Evolutionary conservation across 1,140 invertebrate species (phyloP).

Genomic region (Teleopsis dalmanni): DNA sequence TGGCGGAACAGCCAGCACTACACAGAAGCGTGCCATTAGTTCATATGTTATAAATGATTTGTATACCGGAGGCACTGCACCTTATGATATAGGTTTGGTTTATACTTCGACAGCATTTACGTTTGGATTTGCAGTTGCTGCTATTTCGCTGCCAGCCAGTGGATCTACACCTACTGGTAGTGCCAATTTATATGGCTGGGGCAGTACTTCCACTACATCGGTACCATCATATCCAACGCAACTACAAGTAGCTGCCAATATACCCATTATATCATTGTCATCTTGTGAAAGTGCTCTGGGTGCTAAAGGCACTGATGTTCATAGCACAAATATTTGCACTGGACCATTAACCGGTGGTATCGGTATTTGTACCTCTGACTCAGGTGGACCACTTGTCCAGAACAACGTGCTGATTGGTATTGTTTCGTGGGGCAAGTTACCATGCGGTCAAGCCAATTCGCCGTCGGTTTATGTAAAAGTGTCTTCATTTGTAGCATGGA

Average conservation of each 20-base stretch:
- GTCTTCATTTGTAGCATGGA: conserved; percentile 57
- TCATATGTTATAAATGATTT: conserved; percentile 28
- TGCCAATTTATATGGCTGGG: conserved; percentile 45
- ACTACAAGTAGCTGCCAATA: conserved; percentile 38
- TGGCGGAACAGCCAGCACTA: conserved; percentile 24
- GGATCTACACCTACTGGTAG: conserved; percentile 43
- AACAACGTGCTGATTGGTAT: conserved; percentile 39
- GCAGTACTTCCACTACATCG: conserved; percentile 44
- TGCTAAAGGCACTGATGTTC: conserved; percentile 34
- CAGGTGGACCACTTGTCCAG: conserved; percentile 44
- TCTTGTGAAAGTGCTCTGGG: conserved; percentile 33
- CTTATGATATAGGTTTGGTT: conserved; percentile 50
- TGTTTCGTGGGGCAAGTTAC: conserved; percentile 45
- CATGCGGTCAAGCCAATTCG: conserved; percentile 51
- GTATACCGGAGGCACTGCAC: conserved; percentile 40
- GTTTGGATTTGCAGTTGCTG: conserved; percentile 43
- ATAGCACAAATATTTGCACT: conserved; percentile 47
- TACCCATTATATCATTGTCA: conserved; percentile 29
- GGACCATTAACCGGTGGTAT: conserved; percentile 46
- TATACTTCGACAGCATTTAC: conserved; percentile 45
- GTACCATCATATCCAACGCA: conserved; percentile 33
- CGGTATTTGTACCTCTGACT: conserved; percentile 47
- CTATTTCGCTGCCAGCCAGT: conserved; percentile 40
- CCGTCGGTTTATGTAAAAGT: conserved; percentile 69
- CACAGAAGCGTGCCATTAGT: conserved; percentile 29